phyloP scores from a whole-genome alignment of 2,888 invertebrate genomes.

The Brachyptera risi region DNA sequence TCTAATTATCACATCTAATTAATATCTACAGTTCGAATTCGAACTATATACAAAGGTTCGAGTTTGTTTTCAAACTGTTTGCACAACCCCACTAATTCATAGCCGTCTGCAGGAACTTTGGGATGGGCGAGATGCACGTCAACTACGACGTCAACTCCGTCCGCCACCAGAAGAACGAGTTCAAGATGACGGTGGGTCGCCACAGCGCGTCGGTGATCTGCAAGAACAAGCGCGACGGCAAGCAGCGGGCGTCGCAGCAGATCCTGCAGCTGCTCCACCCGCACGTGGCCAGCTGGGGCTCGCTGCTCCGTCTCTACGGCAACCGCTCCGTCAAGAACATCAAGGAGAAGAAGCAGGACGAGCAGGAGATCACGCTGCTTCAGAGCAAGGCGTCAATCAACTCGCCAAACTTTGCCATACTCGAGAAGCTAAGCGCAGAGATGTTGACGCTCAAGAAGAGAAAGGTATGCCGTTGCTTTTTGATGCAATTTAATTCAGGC shows the following conservation, averaged over 20 bases:
- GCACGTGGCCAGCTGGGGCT: slow-evolving; percentile 92
- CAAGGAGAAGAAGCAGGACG: slow-evolving; percentile 87
- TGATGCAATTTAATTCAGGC: too few species aligned
- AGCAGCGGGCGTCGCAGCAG: slow-evolving; percentile 88
- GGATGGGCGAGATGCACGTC: slow-evolving; percentile 83
- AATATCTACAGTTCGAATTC: too few species aligned
- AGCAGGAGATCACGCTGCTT: slow-evolving; percentile 87
- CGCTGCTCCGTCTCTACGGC: slow-evolving; percentile 87
- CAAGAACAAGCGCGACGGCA: slow-evolving; percentile 94
- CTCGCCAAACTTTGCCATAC: slow-evolving; percentile 86
- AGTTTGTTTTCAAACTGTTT: neutral
- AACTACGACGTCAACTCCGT: slow-evolving; percentile 81
- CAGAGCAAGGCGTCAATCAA: slow-evolving; percentile 84
- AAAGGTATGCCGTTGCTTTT: slow-evolving; percentile 37
- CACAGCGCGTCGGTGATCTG: slow-evolving; percentile 87
- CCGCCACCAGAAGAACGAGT: slow-evolving; percentile 88
- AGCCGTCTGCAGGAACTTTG: slow-evolving; percentile 67
- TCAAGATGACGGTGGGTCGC: slow-evolving; percentile 91
- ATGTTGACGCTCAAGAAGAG: slow-evolving; percentile 71
- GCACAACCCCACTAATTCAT: neutral
- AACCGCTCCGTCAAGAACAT: slow-evolving; percentile 86
- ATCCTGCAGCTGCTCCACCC: slow-evolving; percentile 77
- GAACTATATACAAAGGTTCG: neutral
- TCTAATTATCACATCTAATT: too few species aligned
- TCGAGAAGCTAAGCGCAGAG: slow-evolving; percentile 77